These are phyloP conservation scores for Gadopsis marmoratus DNA, from an alignment of 2,797 vertebrate genomes.

Conservation along the genomic window DNA sequence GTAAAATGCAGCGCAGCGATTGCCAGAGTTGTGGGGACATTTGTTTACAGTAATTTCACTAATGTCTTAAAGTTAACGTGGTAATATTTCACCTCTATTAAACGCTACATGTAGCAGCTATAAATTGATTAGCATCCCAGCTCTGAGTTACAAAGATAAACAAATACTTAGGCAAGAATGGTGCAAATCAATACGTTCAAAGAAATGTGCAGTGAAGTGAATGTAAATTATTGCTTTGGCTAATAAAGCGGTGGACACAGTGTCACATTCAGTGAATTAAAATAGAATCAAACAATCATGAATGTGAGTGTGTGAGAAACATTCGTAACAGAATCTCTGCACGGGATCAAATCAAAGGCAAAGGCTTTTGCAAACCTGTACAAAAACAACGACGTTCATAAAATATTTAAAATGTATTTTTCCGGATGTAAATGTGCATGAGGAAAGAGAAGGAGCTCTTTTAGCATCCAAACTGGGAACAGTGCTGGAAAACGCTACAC, in stretches of 20 bases:
- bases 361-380: conserved; percentile 43
- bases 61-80: not conserved
- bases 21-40: not conserved
- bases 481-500: not conserved
- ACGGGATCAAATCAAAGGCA: conserved; percentile 54
- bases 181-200: conserved; percentile 60
- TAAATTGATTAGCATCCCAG: conserved; percentile 41
- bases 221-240: conserved; percentile 81
- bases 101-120: conserved; percentile 10
- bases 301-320: conserved; percentile 55
- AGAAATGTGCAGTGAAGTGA: conserved; percentile 51
- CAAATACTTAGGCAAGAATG: conserved; percentile 58
- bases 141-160: conserved; percentile 51
- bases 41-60: not conserved
- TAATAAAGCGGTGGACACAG: conserved; percentile 66
- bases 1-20: not conserved
- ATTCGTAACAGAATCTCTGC: conserved; percentile 69
- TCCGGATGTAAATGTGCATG: not conserved
- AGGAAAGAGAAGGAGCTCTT: not conserved
- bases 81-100: conserved; percentile 4
- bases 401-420: not conserved
- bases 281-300: conserved; percentile 72
- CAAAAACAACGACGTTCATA: conserved; percentile 17
- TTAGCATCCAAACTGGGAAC: conserved; percentile 1
- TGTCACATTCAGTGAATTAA: conserved; percentile 75